Evolutionary conservation across 2,113 vertebrate genomes (phyloP).

Genomic region (Callipepla californica): DNA sequence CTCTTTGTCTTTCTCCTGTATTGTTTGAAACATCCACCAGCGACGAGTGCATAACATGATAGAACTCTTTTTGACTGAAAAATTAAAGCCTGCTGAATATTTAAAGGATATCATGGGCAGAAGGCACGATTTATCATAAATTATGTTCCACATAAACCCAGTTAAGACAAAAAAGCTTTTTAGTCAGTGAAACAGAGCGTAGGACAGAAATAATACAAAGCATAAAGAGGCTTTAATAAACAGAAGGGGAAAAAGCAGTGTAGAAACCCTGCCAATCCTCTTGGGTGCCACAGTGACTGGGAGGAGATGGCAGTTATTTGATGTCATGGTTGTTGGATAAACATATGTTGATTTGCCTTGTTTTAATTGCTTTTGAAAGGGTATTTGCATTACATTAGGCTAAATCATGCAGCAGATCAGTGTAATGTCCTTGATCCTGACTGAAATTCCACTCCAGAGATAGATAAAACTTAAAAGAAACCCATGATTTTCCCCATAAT

Average conservation of each 20-base stretch:
- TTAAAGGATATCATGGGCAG: not conserved
- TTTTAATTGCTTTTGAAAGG: slow-evolving; percentile 15
- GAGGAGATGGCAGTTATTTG: not conserved
- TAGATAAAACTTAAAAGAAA: not conserved
- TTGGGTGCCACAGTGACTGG: not conserved
- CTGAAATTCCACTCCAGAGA: not conserved
- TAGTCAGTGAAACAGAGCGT: not conserved
- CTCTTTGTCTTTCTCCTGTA: not conserved
- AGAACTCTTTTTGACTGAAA: not conserved
- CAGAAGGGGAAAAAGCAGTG: not conserved
- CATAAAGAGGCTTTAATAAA: not conserved
- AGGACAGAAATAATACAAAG: not conserved
- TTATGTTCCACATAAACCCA: not conserved
- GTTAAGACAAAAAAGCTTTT: not conserved
- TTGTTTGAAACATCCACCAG: not conserved
- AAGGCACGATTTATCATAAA: not conserved
- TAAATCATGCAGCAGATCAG: not conserved
- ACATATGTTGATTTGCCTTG: not conserved
- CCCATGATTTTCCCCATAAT: rapidly evolving
- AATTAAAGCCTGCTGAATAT: not conserved
- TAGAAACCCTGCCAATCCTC: not conserved
- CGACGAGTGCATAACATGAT: not conserved
- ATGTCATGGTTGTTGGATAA: slow-evolving; percentile 1
- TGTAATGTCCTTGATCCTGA: not conserved
- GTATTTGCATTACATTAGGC: not conserved